Evolutionary conservation across 2,888 invertebrate species (phyloP).

Genomic region (Eubasilissa splendida): DNA sequence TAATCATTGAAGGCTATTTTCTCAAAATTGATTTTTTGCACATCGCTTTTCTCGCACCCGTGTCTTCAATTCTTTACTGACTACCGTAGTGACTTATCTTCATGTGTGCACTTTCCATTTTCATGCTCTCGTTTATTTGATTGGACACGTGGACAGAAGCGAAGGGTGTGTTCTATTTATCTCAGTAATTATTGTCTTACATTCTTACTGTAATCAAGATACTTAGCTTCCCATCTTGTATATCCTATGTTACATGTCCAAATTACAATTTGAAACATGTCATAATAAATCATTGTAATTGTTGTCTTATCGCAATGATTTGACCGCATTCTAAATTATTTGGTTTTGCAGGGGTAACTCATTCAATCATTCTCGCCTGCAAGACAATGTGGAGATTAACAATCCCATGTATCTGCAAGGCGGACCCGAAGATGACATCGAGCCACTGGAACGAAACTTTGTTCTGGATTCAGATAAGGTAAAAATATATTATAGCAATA

Average conservation of each 20-base stretch:
- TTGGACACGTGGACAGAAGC: constrained; percentile 3
- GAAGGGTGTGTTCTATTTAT: constrained; percentile 17
- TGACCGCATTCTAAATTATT: not conserved
- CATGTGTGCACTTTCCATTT: not conserved
- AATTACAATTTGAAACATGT: not conserved
- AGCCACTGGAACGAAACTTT: constrained; percentile 68
- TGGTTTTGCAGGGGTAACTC: constrained; percentile 71
- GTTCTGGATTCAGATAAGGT: constrained; percentile 77
- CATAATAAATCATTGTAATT: constrained; percentile 5
- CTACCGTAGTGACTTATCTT: too few relatives aligned
- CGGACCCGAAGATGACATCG: constrained; percentile 76
- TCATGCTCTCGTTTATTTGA: not conserved
- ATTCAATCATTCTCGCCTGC: constrained; percentile 85
- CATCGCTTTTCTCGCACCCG: too few relatives aligned
- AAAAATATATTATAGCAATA: too few relatives aligned
- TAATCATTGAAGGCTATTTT: too few relatives aligned
- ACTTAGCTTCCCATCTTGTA: not conserved
- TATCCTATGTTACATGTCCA: not conserved
- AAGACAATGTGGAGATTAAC: constrained; percentile 88
- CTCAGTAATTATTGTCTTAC: constrained; percentile 10
- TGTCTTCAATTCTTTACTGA: too few relatives aligned
- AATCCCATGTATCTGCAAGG: constrained; percentile 90
- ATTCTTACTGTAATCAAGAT: constrained; percentile 14
- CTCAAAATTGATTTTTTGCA: too few relatives aligned
- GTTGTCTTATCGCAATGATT: not conserved